Evolutionary conservation across 2,797 vertebrate species (phyloP), one percentile per base, ranked within the genome.

Genomic region (Macropodus opercularis): DNA sequence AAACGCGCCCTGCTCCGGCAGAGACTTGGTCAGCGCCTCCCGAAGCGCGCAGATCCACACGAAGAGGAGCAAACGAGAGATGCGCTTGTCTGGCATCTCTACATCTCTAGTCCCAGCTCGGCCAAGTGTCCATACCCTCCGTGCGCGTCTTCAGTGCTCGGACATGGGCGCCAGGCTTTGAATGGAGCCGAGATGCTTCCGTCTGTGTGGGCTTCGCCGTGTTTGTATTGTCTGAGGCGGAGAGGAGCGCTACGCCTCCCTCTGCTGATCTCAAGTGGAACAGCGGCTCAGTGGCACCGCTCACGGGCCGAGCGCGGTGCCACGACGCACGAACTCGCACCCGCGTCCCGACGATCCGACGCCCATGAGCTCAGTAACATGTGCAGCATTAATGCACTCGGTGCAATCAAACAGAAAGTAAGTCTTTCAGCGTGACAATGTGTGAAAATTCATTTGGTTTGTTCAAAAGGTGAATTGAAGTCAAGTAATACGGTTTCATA

Each of bases 1-100:
- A 24, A 89, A 68, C 3, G 89, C 64, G 79, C 81, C 87, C 54
- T 81, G 87, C 18, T 92, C 89, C 53, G 85, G 76, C 54, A 92
- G 69, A 56, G 92, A 89, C 79, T 91, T 93, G 78, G 85, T 77
- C 63, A 49, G 68, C 55, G 75, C 81, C 75, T 81, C 81, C 82
- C 77, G 59, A 29, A 82, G 48, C 81, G 69, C 61, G 75, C 69
- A 82, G 54, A 87, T 38, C 56, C 65, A 89, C 61, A 79, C 73
- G 57, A 86, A 69, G 40, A 92, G 75, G 47, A 92, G 73, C 76
- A 88, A 79, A 80, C 87, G 86, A 56, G 75, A 80, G 70, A 85
- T 48, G 83, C 43, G 64, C 83, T 63, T 32, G 22, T 68, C 59
- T 24, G 80, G 72, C 93, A 94, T 93, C 79, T 69, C 87, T 87